These are phyloP conservation scores for Drosophila kambysellisi DNA, from an alignment of 2,888 invertebrate genomes.

Conservation along the genomic window DNA sequence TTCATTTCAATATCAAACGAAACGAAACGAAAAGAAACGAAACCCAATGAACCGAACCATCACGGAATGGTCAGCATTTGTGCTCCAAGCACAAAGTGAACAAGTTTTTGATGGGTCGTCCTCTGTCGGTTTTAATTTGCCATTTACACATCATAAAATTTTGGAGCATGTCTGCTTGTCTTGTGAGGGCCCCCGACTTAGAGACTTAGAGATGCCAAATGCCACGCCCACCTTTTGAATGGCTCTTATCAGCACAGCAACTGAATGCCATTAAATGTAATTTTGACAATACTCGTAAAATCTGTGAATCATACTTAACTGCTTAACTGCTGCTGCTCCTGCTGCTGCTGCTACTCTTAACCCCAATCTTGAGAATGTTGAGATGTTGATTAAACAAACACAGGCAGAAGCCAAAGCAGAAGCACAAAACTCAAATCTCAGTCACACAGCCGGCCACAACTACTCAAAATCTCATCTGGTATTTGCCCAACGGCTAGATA, in stretches of 20 bases:
- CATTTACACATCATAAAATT: slow-evolving; percentile 68
- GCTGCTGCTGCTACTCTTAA: slow-evolving; percentile 1
- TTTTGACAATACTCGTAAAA: slow-evolving; percentile 25
- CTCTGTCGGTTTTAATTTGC: slow-evolving; percentile 58
- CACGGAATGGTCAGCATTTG: slow-evolving; percentile 29
- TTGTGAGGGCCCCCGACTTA: not conserved
- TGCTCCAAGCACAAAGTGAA: not conserved
- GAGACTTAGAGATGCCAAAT: not conserved
- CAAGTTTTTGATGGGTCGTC: slow-evolving; percentile 22
- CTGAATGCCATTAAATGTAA: slow-evolving; percentile 22
- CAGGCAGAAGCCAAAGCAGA: not conserved
- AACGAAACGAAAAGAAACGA: slow-evolving; percentile 4
- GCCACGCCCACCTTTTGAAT: slow-evolving; percentile 18
- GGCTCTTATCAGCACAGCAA: slow-evolving; percentile 6
- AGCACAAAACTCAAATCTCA: slow-evolving; percentile 32
- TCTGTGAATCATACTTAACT: slow-evolving; percentile 1
- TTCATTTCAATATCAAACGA: slow-evolving; percentile 47
- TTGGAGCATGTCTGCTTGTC: slow-evolving; percentile 37
- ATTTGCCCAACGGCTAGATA: slow-evolving; percentile 44
- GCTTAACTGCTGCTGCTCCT: not conserved
- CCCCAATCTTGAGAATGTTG: slow-evolving; percentile 14
- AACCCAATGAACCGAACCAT: not conserved
- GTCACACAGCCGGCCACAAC: slow-evolving; percentile 14
- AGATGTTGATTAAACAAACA: slow-evolving; percentile 13
- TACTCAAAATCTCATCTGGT: slow-evolving; percentile 42